Evolutionary conservation across 2,888 invertebrate genomes (phyloP).

Genomic region (Seira musarum): DNA sequence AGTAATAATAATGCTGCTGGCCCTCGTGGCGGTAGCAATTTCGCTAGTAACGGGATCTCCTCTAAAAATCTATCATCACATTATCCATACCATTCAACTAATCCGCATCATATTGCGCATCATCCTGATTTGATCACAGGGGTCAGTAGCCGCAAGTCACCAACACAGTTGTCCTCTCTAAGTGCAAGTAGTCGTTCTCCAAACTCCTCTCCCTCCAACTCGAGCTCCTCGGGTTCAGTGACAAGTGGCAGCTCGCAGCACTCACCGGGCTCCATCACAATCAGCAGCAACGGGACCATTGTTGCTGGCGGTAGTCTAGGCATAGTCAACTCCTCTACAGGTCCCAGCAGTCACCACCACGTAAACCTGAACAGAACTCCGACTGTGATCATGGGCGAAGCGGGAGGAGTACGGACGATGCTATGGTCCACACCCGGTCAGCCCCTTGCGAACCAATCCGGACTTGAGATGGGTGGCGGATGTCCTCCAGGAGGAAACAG

Average conservation of each 20-base stretch:
- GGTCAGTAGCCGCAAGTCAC: slow-evolving; percentile 63
- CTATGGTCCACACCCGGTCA: slow-evolving; percentile 79
- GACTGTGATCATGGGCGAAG: slow-evolving; percentile 75
- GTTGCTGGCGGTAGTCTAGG: slow-evolving; percentile 69
- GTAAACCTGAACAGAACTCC: slow-evolving; percentile 77
- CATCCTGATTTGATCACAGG: slow-evolving; percentile 61
- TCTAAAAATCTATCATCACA: slow-evolving; percentile 51
- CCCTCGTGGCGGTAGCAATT: slow-evolving; percentile 35
- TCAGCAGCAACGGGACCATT: slow-evolving; percentile 62
- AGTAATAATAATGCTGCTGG: slow-evolving; percentile 39
- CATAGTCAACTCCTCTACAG: slow-evolving; percentile 66
- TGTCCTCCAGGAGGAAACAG: slow-evolving; percentile 54
- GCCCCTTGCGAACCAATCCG: slow-evolving; percentile 70
- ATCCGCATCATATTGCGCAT: slow-evolving; percentile 51
- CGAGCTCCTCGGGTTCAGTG: slow-evolving; percentile 65
- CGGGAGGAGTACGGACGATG: slow-evolving; percentile 86
- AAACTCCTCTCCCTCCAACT: slow-evolving; percentile 69
- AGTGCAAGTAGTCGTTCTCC: slow-evolving; percentile 65
- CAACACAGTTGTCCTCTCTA: slow-evolving; percentile 60
- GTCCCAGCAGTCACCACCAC: slow-evolving; percentile 71
- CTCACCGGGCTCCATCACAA: slow-evolving; percentile 62
- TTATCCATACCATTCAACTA: slow-evolving; percentile 53
- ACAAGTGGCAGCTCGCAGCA: slow-evolving; percentile 65
- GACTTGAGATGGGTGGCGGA: slow-evolving; percentile 46
- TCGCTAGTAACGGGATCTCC: slow-evolving; percentile 55